These are phyloP conservation scores for Chaetophractus vellerosus DNA, from an alignment of 2,797 vertebrate genomes.

Conservation along the genomic window DNA sequence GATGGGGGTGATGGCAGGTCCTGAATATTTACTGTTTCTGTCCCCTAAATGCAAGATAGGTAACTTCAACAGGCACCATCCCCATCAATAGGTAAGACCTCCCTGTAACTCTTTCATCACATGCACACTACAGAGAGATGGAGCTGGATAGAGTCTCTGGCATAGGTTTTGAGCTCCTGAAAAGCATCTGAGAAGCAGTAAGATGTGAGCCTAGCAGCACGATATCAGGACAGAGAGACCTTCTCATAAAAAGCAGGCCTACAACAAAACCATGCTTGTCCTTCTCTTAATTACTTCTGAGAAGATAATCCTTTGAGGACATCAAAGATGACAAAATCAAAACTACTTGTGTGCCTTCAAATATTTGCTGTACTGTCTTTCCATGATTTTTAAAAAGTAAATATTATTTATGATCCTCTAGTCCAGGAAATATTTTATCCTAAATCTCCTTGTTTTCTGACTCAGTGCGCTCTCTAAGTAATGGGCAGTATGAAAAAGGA, in stretches of 20 bases:
- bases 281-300: background rate
- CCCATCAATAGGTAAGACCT: background rate
- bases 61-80: background rate
- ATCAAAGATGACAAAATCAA: background rate
- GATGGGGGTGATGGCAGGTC: background rate
- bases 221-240: background rate
- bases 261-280: background rate
- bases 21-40: background rate
- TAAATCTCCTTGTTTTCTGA: slow-evolving; percentile 30
- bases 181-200: background rate
- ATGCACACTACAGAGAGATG: background rate
- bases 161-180: background rate
- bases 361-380: background rate
- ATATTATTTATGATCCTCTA: background rate
- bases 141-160: background rate
- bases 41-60: background rate
- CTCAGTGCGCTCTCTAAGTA: background rate
- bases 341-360: background rate
- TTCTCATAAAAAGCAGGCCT: background rate
- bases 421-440: background rate
- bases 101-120: background rate
- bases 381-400: background rate
- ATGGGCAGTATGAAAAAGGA: background rate
- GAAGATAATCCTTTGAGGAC: background rate
- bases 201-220: background rate